A percentile compares a stretch with the other conserved stretches of the same genome.
Evolutionary conservation across 2,797 vertebrate species (phyloP).

Genomic region (Merluccius polli): DNA sequence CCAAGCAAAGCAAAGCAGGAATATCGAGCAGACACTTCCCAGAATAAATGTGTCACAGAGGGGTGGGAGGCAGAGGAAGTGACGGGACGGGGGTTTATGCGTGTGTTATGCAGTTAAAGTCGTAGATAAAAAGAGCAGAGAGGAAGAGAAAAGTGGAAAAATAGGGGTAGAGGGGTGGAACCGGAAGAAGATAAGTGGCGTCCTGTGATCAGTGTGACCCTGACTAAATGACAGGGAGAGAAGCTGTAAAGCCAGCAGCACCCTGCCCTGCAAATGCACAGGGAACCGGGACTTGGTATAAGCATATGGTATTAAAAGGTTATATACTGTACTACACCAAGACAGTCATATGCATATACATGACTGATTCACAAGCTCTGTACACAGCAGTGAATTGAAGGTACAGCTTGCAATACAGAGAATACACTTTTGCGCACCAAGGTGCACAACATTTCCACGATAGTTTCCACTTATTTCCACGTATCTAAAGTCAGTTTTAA

Average conservation of each 20-base stretch:
- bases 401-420: neutral
- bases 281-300: neutral
- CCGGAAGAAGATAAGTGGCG: neutral
- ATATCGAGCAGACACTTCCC: slow-evolving; percentile 32
- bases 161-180: neutral
- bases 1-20: slow-evolving; percentile 17
- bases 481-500: too few relatives aligned
- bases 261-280: neutral
- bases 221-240: neutral
- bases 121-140: neutral
- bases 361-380: neutral
- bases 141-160: neutral
- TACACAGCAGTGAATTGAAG: neutral
- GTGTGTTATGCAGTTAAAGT: neutral
- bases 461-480: too few relatives aligned
- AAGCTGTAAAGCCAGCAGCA: neutral
- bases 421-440: too few relatives aligned
- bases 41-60: slow-evolving; percentile 49
- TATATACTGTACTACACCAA: neutral
- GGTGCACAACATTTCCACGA: too few relatives aligned
- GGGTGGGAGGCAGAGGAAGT: neutral
- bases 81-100: neutral
- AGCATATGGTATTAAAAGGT: neutral
- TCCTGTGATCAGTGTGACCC: neutral
- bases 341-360: neutral